These are phyloP conservation scores for Coendou prehensilis DNA, from an alignment of 2,797 vertebrate genomes.

Conservation along the genomic window DNA sequence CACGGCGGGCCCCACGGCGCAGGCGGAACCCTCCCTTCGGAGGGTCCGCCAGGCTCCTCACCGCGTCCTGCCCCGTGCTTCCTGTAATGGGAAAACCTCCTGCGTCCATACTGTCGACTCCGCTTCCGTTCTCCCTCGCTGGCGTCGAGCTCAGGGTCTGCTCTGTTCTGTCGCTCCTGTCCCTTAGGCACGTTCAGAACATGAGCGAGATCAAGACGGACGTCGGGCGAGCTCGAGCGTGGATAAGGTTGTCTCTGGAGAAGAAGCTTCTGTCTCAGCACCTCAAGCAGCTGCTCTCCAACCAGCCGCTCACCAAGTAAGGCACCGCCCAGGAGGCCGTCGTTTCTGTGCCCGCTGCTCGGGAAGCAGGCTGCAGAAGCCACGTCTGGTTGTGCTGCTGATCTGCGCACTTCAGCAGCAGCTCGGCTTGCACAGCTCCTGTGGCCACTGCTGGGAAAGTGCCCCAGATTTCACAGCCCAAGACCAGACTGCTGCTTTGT, in stretches of 20 bases:
- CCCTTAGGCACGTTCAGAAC: constrained; percentile 95
- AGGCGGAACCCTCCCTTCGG: neutral
- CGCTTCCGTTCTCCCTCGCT: neutral
- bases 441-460: neutral
- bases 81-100: neutral
- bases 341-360: neutral
- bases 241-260: constrained; percentile 97
- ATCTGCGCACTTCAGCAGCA: neutral
- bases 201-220: constrained; percentile 98
- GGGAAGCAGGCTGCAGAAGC: neutral
- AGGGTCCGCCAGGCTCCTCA: neutral
- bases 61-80: neutral
- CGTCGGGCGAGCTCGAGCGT: constrained; percentile 96
- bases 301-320: constrained; percentile 96
- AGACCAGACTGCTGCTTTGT: neutral
- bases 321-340: neutral
- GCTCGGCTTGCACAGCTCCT: neutral
- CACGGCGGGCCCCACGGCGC: neutral
- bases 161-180: neutral
- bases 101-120: no score
- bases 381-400: neutral
- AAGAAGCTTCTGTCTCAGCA: constrained; percentile 98
- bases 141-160: neutral
- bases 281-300: constrained; percentile 96
- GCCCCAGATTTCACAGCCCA: neutral